These are phyloP conservation scores for Sus cebifrons DNA, from an alignment of 2,797 vertebrate genomes.

Conservation along the genomic window DNA sequence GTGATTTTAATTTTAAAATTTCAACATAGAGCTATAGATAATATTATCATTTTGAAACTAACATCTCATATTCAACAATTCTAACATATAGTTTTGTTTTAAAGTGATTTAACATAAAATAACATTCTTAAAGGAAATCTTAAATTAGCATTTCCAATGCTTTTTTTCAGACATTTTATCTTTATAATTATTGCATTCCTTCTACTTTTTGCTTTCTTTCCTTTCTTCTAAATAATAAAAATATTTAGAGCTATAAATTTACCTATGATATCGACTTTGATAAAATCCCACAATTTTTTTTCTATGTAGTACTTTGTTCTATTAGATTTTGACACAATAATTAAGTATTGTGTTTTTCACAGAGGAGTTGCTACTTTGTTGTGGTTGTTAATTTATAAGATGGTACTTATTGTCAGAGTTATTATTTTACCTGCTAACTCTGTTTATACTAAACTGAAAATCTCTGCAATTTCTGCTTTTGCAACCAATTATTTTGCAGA, in stretches of 20 bases:
- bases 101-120: neutral
- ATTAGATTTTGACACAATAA: neutral
- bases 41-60: neutral
- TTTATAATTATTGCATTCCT: neutral
- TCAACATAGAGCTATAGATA: neutral
- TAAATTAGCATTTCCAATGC: neutral
- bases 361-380: neutral
- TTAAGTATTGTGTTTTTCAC: neutral
- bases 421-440: neutral
- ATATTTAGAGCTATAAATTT: neutral
- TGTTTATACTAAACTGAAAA: neutral
- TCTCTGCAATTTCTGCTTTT: neutral
- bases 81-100: neutral
- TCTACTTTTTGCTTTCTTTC: neutral
- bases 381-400: neutral
- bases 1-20: neutral
- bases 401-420: neutral
- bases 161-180: neutral
- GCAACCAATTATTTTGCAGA: neutral
- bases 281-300: neutral
- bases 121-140: neutral
- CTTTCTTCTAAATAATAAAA: neutral
- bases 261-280: neutral
- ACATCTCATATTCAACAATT: neutral
- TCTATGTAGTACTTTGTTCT: neutral